Base-by-base conservation (phyloP, 2,888 invertebrate species). In the Tortrix viridana region DNA sequence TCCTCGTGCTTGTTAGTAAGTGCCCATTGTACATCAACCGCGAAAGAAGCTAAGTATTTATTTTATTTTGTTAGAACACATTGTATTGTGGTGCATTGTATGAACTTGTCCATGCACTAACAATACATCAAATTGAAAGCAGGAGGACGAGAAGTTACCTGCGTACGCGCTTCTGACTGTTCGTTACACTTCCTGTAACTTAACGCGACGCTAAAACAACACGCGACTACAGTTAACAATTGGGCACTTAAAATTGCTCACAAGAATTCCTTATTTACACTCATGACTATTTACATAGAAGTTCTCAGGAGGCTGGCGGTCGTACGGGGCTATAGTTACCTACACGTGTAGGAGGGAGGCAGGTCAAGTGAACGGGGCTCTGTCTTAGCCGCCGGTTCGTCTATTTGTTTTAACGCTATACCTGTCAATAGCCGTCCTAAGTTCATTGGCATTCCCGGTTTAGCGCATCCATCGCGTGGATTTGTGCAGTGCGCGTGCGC, bases 371-470 rank as follows among this genome's bases (percentile, higher is more conserved):
- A 89, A 84, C 88, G 87, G 88, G 83, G 89, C 86, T 86, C 87
- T 82, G 84, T 82, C 85, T 86, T 80, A 85, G 86, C 80, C 84
- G 86, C 85, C 86, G 84, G 84, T 82, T 84, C 88, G 82, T 86
- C 80, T 91, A 85, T 91, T 90, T 90, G 90, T 90, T 84, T 91
- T 90, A 89, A 89, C 90, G 90, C 90, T 89, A 91, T 91, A 89
- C 87, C 88, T 88, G 90, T 91, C 90, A 89, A 91, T 89, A 89
- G 84, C 85, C 86, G 86, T 84, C 85, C 82, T 81, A 89, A 89
- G 90, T 91, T 90, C 91, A 90, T 88, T 91, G 90, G 88, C 91
- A 88, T 85, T 85, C 82, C 82, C 79, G 86, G 88, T 89, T 90
- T 90, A 84, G 89, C 89, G 88, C 87, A 87, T 85, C 84, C 81